Evolutionary conservation across 2,888 invertebrate species (phyloP).

Genomic region (Onthophagus sagittarius): DNA sequence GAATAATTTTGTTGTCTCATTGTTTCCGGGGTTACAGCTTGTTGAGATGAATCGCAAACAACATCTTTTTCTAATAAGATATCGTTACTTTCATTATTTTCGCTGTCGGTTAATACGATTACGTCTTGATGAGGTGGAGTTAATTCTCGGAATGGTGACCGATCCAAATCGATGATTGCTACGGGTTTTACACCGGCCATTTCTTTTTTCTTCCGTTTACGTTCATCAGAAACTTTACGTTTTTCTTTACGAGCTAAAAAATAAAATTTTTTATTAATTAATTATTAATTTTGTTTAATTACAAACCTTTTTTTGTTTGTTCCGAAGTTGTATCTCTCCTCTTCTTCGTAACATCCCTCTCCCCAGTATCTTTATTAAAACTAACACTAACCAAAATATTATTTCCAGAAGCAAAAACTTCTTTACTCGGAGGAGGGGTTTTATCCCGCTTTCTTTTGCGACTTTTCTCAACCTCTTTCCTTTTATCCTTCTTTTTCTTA

Average conservation of each 20-base stretch:
- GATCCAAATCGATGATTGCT: conserved; percentile 80
- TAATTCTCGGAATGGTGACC: conserved; percentile 79
- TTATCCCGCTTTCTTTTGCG: conserved; percentile 47
- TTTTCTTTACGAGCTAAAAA: conserved; percentile 34
- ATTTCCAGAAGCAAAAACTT: conserved; percentile 89
- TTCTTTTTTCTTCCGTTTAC: conserved; percentile 37
- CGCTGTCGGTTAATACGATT: conserved; percentile 81
- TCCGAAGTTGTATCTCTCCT: conserved; percentile 34
- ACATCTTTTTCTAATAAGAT: conserved; percentile 27
- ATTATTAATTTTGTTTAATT: conserved; percentile 21
- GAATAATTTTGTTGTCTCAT: conserved; percentile 40
- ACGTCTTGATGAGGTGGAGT: conserved; percentile 77
- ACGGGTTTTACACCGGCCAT: conserved; percentile 63
- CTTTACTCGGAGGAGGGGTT: conserved; percentile 72
- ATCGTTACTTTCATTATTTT: conserved; percentile 47
- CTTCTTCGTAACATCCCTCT: conserved; percentile 19
- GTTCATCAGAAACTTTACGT: conserved; percentile 41
- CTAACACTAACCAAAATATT: conserved; percentile 91
- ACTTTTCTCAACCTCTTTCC: conserved; percentile 41
- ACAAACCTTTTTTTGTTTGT: conserved; percentile 44
- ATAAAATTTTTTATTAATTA: background rate
- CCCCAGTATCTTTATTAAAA: conserved; percentile 66
- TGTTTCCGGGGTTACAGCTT: conserved; percentile 40
- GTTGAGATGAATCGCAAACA: conserved; percentile 33
- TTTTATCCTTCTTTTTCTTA: conserved; percentile 48